Percentiles rank a stretch among this genome's conserved stretches.
phyloP scores from a whole-genome alignment of 2,888 invertebrate genomes.

The Zygothrica quintamaculata region DNA sequence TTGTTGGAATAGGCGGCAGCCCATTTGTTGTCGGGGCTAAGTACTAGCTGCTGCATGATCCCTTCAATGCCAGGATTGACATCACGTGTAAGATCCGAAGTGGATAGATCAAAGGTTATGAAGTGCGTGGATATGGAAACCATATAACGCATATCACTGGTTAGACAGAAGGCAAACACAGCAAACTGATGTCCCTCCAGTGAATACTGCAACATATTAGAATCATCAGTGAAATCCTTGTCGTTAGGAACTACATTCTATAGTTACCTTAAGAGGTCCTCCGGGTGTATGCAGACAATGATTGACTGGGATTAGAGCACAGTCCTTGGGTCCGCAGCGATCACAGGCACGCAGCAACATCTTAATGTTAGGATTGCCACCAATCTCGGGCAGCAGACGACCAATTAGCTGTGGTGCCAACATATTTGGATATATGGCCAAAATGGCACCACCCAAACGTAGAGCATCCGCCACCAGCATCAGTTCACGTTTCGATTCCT shows the following conservation, averaged over 20 bases:
- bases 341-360: constrained; percentile 96
- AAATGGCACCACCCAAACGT: constrained; percentile 96
- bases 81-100: constrained; percentile 96
- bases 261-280: constrained; percentile 94
- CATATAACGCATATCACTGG: constrained; percentile 95
- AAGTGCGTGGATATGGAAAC: constrained; percentile 98
- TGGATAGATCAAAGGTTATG: constrained; percentile 98
- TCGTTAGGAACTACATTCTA: background rate
- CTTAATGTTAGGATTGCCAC: constrained; percentile 91
- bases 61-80: constrained; percentile 97
- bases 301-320: constrained; percentile 95
- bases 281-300: constrained; percentile 99
- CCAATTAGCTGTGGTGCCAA: constrained; percentile 97
- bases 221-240: background rate
- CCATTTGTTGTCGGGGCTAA: constrained; percentile 98
- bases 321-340: constrained; percentile 93
- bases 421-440: constrained; percentile 97
- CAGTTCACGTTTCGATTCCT: constrained; percentile 91
- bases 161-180: constrained; percentile 95
- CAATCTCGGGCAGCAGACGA: constrained; percentile 95
- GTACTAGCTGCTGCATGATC: constrained; percentile 96
- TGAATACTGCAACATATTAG: constrained; percentile 89
- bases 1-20: constrained; percentile 98
- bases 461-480: constrained; percentile 97
- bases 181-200: constrained; percentile 99